Conservation (phyloP, 2,113 vertebrate species). For the Platanista minor region DNA sequence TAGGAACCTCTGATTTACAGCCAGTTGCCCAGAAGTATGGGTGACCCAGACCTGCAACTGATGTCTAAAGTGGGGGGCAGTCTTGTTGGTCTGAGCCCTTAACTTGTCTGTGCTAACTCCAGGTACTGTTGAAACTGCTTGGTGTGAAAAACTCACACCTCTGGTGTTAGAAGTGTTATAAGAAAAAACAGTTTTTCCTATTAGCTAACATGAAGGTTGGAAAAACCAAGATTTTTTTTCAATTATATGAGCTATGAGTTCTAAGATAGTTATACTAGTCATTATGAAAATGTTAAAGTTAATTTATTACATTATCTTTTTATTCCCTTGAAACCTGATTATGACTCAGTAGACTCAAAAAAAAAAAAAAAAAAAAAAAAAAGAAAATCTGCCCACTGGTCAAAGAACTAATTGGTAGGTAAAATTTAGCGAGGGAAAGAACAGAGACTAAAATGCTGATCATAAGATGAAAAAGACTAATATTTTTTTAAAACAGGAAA, state of each 20-base stretch:
- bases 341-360: neutral
- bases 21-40: neutral
- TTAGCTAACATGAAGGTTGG: neutral
- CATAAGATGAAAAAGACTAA: neutral
- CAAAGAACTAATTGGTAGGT: neutral
- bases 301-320: neutral
- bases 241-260: conserved; percentile 23
- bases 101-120: neutral
- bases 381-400: neutral
- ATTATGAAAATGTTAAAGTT: conserved; percentile 32
- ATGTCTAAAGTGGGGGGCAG: neutral
- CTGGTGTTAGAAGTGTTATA: neutral
- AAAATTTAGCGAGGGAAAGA: conserved; percentile 28
- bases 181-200: neutral
- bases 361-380: neutral
- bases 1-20: neutral
- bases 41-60: neutral
- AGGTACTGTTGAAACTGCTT: neutral
- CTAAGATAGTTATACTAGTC: neutral
- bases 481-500: neutral
- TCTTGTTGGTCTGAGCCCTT: neutral
- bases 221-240: neutral
- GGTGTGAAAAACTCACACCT: neutral
- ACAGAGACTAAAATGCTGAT: conserved; percentile 26
- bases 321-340: neutral